These are phyloP conservation scores for Cantharis nigra DNA, from an alignment of 2,888 invertebrate genomes.

Conservation along the genomic window DNA sequence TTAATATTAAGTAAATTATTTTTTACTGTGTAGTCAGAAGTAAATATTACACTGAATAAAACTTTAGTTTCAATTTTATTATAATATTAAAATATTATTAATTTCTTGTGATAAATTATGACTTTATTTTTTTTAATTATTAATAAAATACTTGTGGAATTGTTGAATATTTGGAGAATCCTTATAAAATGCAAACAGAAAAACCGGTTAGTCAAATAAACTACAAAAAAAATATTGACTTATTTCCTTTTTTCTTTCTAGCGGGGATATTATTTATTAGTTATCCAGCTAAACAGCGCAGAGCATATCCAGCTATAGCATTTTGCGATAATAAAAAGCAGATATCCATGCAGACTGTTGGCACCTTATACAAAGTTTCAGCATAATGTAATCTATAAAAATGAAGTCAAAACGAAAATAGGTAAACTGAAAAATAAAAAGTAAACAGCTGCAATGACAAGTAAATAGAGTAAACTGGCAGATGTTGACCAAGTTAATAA, in stretches of 20 bases:
- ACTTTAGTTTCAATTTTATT: too few species aligned
- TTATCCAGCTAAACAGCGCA: not conserved
- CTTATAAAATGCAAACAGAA: not conserved
- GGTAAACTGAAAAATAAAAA: not conserved
- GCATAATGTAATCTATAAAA: not conserved
- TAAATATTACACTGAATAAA: too few species aligned
- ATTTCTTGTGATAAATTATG: too few species aligned
- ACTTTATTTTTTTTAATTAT: too few species aligned
- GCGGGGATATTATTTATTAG: not conserved
- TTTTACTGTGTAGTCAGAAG: too few species aligned
- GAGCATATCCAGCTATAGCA: not conserved
- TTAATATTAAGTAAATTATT: too few species aligned
- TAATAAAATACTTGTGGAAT: too few species aligned
- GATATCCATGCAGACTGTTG: not conserved
- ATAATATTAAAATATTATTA: too few species aligned
- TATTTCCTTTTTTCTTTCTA: not conserved
- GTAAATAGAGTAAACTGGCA: not conserved
- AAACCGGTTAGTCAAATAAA: not conserved
- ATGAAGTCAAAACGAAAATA: not conserved
- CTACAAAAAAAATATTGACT: not conserved
- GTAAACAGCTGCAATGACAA: not conserved
- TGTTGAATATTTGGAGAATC: not conserved
- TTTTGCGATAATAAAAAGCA: not conserved
- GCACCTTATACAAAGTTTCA: not conserved
- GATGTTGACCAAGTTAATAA: too few species aligned